Conservation (phyloP, 1,140 invertebrate species). For the Popillia japonica region DNA sequence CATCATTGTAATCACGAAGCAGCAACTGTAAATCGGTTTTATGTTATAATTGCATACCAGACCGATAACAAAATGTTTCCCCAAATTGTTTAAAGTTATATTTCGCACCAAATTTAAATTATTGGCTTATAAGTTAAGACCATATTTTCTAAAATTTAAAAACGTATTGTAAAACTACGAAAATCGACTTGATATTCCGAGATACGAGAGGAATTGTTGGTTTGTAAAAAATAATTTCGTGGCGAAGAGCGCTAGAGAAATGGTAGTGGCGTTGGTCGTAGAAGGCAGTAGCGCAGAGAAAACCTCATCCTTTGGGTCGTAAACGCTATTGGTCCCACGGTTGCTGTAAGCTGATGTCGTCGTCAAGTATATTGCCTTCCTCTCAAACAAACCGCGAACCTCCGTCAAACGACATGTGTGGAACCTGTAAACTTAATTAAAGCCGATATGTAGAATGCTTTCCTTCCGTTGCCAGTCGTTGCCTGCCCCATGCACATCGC, state of each 20-base stretch:
- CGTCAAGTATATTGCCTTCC: slow-evolving; percentile 60
- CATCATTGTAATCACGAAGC: no score
- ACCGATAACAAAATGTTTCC: no score
- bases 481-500: neutral
- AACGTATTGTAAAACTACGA: no score
- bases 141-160: no score
- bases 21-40: no score
- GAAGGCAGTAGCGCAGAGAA: slow-evolving; percentile 8
- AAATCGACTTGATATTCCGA: no score
- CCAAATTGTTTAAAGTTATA: no score
- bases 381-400: slow-evolving; percentile 57
- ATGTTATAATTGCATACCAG: no score
- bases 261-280: neutral
- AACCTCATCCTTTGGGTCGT: slow-evolving; percentile 44
- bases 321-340: slow-evolving; percentile 58
- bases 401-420: slow-evolving; percentile 49
- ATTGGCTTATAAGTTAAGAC: no score
- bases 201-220: no score
- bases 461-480: neutral
- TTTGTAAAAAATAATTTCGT: neutral
- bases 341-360: slow-evolving; percentile 56
- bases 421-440: slow-evolving; percentile 55
- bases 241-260: neutral
- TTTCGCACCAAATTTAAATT: no score
- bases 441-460: slow-evolving; percentile 40